Evolutionary conservation across 2,797 vertebrate species (phyloP).

Genomic region (Phyllotis vaccarum): DNA sequence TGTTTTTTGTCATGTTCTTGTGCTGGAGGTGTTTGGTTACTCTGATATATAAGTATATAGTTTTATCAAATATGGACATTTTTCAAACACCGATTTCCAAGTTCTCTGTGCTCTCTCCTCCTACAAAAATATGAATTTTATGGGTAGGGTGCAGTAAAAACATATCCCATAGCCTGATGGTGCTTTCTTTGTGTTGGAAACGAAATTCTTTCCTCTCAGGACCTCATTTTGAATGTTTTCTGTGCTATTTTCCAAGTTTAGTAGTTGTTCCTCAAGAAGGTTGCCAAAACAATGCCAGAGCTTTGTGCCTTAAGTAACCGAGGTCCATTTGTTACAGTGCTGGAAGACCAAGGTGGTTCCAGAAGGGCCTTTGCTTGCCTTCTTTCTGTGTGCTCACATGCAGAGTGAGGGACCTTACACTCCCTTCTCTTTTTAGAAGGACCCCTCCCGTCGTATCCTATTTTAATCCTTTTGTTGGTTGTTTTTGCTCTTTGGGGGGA

Average conservation of each 20-base stretch:
- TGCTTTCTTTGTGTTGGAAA: not conserved
- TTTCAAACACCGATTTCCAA: not conserved
- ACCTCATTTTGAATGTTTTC: not conserved
- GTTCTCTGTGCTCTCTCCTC: not conserved
- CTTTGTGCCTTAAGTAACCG: not conserved
- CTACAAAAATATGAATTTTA: not conserved
- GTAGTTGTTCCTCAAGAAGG: not conserved
- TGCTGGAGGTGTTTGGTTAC: not conserved
- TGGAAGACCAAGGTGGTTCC: not conserved
- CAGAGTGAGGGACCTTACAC: not conserved
- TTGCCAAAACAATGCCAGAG: not conserved
- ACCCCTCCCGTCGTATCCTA: not conserved
- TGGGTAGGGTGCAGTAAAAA: not conserved
- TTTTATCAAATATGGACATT: conserved; percentile 9
- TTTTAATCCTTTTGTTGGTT: not conserved
- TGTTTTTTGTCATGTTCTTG: conserved; percentile 18
- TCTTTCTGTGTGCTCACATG: not conserved
- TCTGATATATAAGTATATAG: not conserved
- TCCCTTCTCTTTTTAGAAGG: not conserved
- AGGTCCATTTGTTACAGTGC: not conserved
- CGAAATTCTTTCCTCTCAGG: not conserved
- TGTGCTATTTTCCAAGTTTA: conserved; percentile 20
- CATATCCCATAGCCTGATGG: not conserved
- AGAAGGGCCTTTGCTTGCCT: not conserved
- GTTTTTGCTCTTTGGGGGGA: no score